phyloP scores from a whole-genome alignment of 1,140 invertebrate genomes.

The Tetramorium alpestre region DNA sequence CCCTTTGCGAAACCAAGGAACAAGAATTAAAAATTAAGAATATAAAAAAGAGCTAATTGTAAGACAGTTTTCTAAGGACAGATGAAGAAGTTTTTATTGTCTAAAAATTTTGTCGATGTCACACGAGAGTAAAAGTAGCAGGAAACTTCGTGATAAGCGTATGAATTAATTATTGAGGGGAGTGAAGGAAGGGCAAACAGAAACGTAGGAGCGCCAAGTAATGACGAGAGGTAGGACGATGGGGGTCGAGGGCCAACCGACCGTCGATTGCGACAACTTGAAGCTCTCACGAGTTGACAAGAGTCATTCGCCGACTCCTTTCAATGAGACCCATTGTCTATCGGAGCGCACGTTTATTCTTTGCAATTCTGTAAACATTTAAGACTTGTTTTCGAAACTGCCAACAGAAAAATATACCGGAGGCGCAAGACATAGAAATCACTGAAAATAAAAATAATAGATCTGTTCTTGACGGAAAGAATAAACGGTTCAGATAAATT shows the following conservation, averaged over 20 bases:
- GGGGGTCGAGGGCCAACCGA: conserved; percentile 38
- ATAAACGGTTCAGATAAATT: background rate
- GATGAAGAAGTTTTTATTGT: background rate
- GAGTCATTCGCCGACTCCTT: conserved; percentile 30
- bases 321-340: conserved; percentile 67
- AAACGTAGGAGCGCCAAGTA: conserved; percentile 28
- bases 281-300: conserved; percentile 72
- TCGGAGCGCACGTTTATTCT: conserved; percentile 30
- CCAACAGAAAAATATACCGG: background rate
- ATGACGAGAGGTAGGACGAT: background rate
- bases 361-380: conserved; percentile 45
- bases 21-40: no score
- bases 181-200: background rate
- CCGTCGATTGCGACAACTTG: conserved; percentile 62
- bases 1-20: background rate
- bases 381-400: conserved; percentile 2
- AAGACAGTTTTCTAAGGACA: no score
- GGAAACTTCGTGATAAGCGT: background rate
- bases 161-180: background rate
- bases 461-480: background rate
- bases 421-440: background rate
- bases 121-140: background rate
- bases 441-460: background rate
- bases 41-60: no score
- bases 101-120: background rate